phyloP scores from a whole-genome alignment of 2,888 invertebrate genomes.

The Ectropis crepuscularia region DNA sequence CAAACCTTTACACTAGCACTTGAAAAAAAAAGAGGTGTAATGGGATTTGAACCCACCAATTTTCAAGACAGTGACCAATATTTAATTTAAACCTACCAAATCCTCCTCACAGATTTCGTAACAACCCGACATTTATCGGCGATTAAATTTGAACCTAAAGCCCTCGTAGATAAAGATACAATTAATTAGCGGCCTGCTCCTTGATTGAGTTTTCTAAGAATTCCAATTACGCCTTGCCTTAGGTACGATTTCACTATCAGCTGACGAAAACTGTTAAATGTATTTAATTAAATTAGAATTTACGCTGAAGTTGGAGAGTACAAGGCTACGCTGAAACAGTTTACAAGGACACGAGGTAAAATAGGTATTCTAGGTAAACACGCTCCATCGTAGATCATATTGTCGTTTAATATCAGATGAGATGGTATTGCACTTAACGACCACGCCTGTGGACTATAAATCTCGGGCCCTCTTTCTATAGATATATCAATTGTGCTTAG shows the following conservation, averaged over 20 bases:
- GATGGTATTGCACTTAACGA: no score
- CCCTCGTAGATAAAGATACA: slow-evolving; percentile 11
- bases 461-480: no score
- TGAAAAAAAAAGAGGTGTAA: no score
- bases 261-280: slow-evolving; percentile 12
- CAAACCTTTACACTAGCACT: no score
- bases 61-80: no score
- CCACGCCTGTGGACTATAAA: no score
- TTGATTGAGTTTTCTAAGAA: slow-evolving; percentile 23
- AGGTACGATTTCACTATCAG: slow-evolving; percentile 20
- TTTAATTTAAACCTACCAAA: background rate
- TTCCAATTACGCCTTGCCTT: slow-evolving; percentile 15
- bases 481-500: no score
- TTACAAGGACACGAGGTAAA: no score
- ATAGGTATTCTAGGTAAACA: no score
- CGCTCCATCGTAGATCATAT: no score
- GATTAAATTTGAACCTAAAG: background rate
- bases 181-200: slow-evolving; percentile 12
- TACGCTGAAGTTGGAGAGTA: background rate
- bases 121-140: background rate
- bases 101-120: background rate
- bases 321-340: background rate
- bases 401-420: no score
- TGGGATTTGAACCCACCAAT: no score
- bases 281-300: slow-evolving; percentile 15